Conservation (phyloP, 2,888 invertebrate genomes). For the Argyresthia goedartella region DNA sequence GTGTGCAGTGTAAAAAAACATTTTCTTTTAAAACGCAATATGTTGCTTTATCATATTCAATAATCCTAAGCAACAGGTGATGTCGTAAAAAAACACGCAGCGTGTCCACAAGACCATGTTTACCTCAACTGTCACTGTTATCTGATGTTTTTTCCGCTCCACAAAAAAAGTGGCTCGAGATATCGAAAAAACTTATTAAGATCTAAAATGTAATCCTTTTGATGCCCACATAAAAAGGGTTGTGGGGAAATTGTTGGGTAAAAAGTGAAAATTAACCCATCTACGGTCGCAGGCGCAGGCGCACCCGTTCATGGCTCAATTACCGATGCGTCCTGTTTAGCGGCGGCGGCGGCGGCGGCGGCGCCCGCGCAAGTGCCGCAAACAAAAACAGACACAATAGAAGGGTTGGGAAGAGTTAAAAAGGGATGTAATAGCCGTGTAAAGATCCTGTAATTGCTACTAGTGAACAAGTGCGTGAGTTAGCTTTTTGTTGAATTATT, state of each 20-base stretch:
- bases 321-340: slow-evolving; percentile 31
- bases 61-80: slow-evolving; percentile 54
- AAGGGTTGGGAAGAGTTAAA: slow-evolving; percentile 59
- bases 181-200: slow-evolving; percentile 33
- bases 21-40: slow-evolving; percentile 17
- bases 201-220: slow-evolving; percentile 27
- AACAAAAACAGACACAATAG: slow-evolving; percentile 47
- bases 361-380: slow-evolving; percentile 34
- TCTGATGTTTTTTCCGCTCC: slow-evolving; percentile 42
- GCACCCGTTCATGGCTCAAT: slow-evolving; percentile 25
- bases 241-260: slow-evolving; percentile 25
- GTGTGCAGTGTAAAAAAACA: too few relatives aligned
- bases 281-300: slow-evolving; percentile 14
- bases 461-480: slow-evolving; percentile 5
- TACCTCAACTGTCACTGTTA: slow-evolving; percentile 57
- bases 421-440: slow-evolving; percentile 57
- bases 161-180: slow-evolving; percentile 29
- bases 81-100: slow-evolving; percentile 36
- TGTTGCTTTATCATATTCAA: slow-evolving; percentile 39
- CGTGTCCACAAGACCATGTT: slow-evolving; percentile 52
- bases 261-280: slow-evolving; percentile 46
- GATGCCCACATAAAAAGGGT: slow-evolving; percentile 33
- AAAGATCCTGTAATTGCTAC: slow-evolving; percentile 62
- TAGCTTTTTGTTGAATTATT: background rate
- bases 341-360: too few relatives aligned